Evolutionary conservation across 2,888 invertebrate genomes (phyloP), one percentile per base, ranked within the genome.

Genomic region (Drosophila anomalipes): DNA sequence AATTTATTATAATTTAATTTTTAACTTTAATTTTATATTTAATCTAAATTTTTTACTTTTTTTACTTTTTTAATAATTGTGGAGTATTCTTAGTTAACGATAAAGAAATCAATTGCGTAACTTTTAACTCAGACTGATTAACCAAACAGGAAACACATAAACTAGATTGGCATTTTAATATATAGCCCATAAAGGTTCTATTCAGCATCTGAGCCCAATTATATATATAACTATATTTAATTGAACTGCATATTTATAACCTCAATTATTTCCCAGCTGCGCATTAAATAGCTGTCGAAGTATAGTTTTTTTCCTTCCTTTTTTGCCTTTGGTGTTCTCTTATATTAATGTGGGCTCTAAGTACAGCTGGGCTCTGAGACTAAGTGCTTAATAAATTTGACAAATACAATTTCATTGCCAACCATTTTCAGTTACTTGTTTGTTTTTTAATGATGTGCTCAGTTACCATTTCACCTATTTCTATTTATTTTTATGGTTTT

Each of bases 361-460:
- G 22, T 51, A 28, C 19, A 51, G 39, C 68, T 39, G 26, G 33
- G 33, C 47, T 30, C 19, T 32, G 35, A 5, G 32, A 7, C 28
- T 33, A 49, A 59, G 26, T 51, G 32, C 56, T 35, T 65, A 32
- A 35, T 59, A 30, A 66, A 59, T 26, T 26, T 47, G 47, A 4
- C 7, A 41, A 49, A 61, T 61, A 61, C 35, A 56, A 51, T 51
- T 63, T 56, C 62, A 59, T 73, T 39, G n/a, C 19, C 44, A 28
- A 32, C 61, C 53, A 71, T 56, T 61, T 58, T 28, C 35, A 44
- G 54, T 49, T 58, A 32, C 28, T 67, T 63, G 56, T 44, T 10
- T 41, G 47, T 39, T 28, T 69, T 54, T 63, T 41, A 74, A 70
- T 59, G 56, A 52, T 62, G 65, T 61, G 57, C 30, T 44, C 14